These are phyloP conservation scores for Carassius carassius DNA, from an alignment of 2,113 vertebrate species.

Conservation along the genomic window DNA sequence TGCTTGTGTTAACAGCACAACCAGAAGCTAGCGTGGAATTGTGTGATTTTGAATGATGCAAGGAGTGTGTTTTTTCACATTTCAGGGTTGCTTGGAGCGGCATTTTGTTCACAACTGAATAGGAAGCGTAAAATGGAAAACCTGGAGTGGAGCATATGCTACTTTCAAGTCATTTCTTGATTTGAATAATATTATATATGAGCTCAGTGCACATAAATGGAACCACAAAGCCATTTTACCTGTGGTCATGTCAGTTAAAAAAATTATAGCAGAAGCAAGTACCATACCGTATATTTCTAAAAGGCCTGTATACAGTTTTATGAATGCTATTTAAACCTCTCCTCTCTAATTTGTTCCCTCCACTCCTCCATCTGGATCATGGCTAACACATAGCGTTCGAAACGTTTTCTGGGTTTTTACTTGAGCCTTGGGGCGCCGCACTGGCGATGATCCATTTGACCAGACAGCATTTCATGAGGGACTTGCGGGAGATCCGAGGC, in stretches of 20 bases:
- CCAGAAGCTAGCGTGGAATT: not conserved
- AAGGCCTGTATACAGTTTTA: not conserved
- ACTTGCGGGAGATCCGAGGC: constrained; percentile 77
- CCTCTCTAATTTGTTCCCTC: not conserved
- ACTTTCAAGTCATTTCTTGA: not conserved
- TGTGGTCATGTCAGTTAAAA: not conserved
- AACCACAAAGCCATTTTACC: not conserved
- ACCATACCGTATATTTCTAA: not conserved
- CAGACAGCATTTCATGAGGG: constrained; percentile 86
- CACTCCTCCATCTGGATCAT: constrained; percentile 2
- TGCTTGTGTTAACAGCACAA: not conserved
- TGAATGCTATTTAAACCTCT: not conserved
- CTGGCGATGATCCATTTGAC: constrained; percentile 89
- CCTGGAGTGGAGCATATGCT: not conserved
- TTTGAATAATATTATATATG: not conserved
- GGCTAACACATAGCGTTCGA: not conserved
- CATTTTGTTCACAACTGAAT: not conserved
- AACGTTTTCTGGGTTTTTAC: constrained; percentile 59
- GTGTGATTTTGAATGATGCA: not conserved
- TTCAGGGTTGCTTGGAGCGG: not conserved
- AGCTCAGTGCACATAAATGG: not conserved
- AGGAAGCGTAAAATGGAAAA: not conserved
- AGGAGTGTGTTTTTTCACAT: not conserved
- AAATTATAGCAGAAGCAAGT: not conserved
- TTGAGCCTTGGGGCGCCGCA: constrained; percentile 80